phyloP scores from a whole-genome alignment of 2,797 vertebrate species.

The Melanotaenia parkinsoni region DNA sequence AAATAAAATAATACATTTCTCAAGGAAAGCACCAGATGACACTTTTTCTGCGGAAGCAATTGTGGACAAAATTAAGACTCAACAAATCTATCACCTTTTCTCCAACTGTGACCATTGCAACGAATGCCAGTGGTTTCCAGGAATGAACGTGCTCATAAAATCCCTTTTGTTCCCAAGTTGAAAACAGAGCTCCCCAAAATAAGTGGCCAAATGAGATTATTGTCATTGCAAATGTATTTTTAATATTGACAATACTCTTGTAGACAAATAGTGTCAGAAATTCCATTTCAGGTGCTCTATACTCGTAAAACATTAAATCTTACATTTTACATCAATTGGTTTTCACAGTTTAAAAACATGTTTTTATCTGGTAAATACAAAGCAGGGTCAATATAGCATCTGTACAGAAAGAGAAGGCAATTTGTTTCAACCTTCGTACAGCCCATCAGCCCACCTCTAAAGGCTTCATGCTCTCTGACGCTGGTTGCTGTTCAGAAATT shows the following conservation, averaged over 20 bases:
- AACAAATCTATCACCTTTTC: not conserved
- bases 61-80: not conserved
- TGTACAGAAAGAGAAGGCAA: constrained; percentile 16
- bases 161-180: not conserved
- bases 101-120: not conserved
- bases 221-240: too few species aligned
- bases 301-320: not conserved
- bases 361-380: not conserved
- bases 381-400: constrained; percentile 27
- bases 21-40: not conserved
- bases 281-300: not conserved
- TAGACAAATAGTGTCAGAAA: not conserved
- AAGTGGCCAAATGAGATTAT: too few species aligned
- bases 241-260: not conserved
- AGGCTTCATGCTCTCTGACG: constrained; percentile 43
- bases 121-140: not conserved
- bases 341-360: not conserved
- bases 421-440: constrained; percentile 29
- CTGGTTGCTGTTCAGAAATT: constrained; percentile 53
- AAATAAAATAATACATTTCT: too few species aligned
- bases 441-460: constrained; percentile 31
- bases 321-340: not conserved
- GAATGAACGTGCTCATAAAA: not conserved
- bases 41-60: not conserved
- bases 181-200: not conserved